A percentile compares a stretch with the other conserved stretches of the same genome.
Conservation (phyloP, 2,888 invertebrate genomes). For the Stenotaenia linearis region DNA sequence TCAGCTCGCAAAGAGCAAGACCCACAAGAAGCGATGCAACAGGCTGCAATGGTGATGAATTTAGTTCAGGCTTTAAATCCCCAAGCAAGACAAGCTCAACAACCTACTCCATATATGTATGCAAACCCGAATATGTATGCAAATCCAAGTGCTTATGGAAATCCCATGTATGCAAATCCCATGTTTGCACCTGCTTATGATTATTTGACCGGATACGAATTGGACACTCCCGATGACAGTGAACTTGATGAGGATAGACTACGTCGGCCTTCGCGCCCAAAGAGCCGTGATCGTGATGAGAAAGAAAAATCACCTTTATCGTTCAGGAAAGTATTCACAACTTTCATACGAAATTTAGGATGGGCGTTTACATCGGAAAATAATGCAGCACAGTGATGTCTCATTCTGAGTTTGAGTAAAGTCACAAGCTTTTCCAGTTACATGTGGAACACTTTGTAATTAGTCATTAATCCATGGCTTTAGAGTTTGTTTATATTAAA, state of each 20-base stretch:
- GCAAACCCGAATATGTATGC: constrained; percentile 21
- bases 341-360: constrained; percentile 28
- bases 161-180: not conserved
- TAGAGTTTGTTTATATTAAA: not conserved
- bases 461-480: not conserved
- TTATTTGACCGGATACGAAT: not conserved
- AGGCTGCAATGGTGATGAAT: constrained; percentile 27
- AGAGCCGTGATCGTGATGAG: not conserved
- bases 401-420: not conserved
- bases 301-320: constrained; percentile 8
- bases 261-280: not conserved
- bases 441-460: not conserved
- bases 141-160: not conserved
- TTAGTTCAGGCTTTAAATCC: constrained; percentile 9
- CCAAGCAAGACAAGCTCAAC: not conserved
- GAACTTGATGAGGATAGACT: not conserved
- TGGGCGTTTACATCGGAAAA: constrained; percentile 31
- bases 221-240: not conserved
- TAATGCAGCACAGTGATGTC: not conserved
- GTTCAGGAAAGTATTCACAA: constrained; percentile 30
- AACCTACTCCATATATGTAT: not conserved
- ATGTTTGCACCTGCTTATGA: not conserved
- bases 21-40: constrained; percentile 28
- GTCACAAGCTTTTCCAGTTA: not conserved
- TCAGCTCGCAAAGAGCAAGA: constrained; percentile 14